A percentile compares a stretch with the other conserved stretches of the same genome.
phyloP scores from a whole-genome alignment of 1,140 invertebrate species.

The Heliconius eleuchia region DNA sequence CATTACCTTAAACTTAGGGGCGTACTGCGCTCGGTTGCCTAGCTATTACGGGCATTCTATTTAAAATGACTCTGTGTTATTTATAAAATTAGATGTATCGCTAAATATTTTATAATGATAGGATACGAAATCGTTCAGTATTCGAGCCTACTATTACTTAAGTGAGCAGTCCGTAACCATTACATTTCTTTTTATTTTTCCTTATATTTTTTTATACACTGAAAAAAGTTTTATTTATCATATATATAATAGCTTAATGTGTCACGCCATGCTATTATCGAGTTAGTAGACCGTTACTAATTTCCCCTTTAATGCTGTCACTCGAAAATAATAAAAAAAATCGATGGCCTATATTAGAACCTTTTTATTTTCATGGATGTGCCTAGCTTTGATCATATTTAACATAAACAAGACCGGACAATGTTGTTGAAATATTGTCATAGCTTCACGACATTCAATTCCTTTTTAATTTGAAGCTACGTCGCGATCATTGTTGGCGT shows the following conservation, averaged over 20 bases:
- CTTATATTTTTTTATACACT: slow-evolving; percentile 49
- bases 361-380: neutral
- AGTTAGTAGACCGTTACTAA: slow-evolving; percentile 44
- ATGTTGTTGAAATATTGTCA: slow-evolving; percentile 67
- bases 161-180: slow-evolving; percentile 44
- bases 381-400: slow-evolving; percentile 16
- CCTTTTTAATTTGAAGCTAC: slow-evolving; percentile 69
- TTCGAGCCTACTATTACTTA: slow-evolving; percentile 49
- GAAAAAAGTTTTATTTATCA: slow-evolving; percentile 42
- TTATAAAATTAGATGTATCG: slow-evolving; percentile 77
- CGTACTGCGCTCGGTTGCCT: slow-evolving; percentile 73
- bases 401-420: slow-evolving; percentile 26
- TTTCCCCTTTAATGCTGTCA: slow-evolving; percentile 8
- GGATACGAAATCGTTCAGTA: slow-evolving; percentile 59
- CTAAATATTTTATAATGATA: slow-evolving; percentile 80
- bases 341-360: neutral
- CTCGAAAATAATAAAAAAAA: neutral
- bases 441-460: slow-evolving; percentile 70
- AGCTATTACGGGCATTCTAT: slow-evolving; percentile 76
- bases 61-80: slow-evolving; percentile 74
- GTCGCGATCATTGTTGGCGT: slow-evolving; percentile 64
- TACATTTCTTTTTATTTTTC: slow-evolving; percentile 50
- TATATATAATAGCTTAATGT: slow-evolving; percentile 32
- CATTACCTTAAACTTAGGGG: slow-evolving; percentile 77
- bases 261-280: slow-evolving; percentile 52